A percentile compares a stretch with the other conserved stretches of the same genome.
Evolutionary conservation across 2,888 invertebrate species (phyloP).

Genomic region (Orchesellides sinensis): DNA sequence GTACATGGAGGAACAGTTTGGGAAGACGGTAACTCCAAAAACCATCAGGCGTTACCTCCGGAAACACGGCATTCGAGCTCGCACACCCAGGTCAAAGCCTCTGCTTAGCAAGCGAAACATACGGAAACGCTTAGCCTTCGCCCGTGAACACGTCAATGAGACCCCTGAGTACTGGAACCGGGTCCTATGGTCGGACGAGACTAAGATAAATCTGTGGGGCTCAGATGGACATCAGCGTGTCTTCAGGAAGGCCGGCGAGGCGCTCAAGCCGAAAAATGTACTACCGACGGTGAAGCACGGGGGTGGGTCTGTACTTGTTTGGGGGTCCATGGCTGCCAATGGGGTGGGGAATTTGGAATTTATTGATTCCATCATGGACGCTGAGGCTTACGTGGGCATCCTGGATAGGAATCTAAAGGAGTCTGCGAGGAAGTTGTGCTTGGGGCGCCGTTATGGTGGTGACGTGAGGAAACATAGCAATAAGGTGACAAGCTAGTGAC

Average conservation of each 20-base stretch:
- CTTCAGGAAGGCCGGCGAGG: conserved; percentile 38
- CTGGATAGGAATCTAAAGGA: too few relatives aligned
- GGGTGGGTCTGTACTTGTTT: conserved; percentile 33
- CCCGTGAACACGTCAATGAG: conserved; percentile 16
- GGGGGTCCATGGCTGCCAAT: conserved; percentile 34
- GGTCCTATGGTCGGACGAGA: conserved; percentile 48
- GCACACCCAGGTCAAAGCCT: conserved; percentile 53
- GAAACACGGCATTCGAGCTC: too few relatives aligned
- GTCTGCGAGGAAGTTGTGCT: too few relatives aligned
- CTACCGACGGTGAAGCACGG: conserved; percentile 51
- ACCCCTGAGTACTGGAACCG: conserved; percentile 14
- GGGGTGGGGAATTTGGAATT: conserved; percentile 48
- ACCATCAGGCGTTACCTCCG: too few relatives aligned
- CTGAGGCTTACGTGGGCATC: conserved; percentile 14
- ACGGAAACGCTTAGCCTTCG: conserved; percentile 29
- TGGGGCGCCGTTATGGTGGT: too few relatives aligned
- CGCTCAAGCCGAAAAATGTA: conserved; percentile 33
- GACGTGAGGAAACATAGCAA: background rate
- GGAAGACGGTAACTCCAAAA: too few relatives aligned
- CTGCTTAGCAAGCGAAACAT: conserved; percentile 37
- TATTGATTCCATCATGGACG: conserved; percentile 47
- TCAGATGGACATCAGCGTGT: conserved; percentile 21
- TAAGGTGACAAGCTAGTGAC: conserved; percentile 13
- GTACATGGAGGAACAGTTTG: too few relatives aligned
- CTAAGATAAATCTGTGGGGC: conserved; percentile 53